These are phyloP conservation scores for Exaiptasia diaphana DNA, from an alignment of 64 coral and sea anemone genomes.

Conservation along the genomic window DNA sequence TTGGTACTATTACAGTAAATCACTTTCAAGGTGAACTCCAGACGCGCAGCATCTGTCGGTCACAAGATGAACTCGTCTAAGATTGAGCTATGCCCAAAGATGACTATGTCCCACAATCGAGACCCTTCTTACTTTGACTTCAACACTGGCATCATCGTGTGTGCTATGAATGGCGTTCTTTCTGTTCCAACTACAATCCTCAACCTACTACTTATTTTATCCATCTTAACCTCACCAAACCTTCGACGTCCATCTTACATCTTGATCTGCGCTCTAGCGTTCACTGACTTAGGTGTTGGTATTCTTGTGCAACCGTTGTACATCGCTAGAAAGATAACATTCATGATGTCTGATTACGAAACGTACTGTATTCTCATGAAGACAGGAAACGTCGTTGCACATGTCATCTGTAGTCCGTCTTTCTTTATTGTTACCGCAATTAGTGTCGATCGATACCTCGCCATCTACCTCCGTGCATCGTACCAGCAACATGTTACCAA, in stretches of 20 bases:
- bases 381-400: conserved; percentile 10
- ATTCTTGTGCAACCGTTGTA: conserved; percentile 33
- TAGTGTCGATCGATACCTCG: conserved; percentile 42
- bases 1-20: no score
- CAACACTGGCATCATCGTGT: not conserved
- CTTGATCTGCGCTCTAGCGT: conserved; percentile 20
- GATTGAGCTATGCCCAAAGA: not conserved
- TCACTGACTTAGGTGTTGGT: conserved; percentile 40
- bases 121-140: not conserved
- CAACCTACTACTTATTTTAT: conserved; percentile 2
- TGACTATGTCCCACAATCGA: conserved; percentile 11
- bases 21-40: no score
- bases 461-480: not conserved
- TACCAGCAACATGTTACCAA: not conserved
- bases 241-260: conserved; percentile 28
- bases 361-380: not conserved
- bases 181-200: not conserved
- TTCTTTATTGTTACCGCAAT: conserved; percentile 49
- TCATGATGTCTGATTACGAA: not conserved
- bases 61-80: not conserved
- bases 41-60: no score
- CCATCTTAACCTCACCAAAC: conserved; percentile 1
- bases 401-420: conserved; percentile 20
- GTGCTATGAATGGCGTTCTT: conserved; percentile 15
- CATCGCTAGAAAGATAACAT: not conserved